phyloP scores from a whole-genome alignment of 2,113 vertebrate species.

The Pandion haliaetus region DNA sequence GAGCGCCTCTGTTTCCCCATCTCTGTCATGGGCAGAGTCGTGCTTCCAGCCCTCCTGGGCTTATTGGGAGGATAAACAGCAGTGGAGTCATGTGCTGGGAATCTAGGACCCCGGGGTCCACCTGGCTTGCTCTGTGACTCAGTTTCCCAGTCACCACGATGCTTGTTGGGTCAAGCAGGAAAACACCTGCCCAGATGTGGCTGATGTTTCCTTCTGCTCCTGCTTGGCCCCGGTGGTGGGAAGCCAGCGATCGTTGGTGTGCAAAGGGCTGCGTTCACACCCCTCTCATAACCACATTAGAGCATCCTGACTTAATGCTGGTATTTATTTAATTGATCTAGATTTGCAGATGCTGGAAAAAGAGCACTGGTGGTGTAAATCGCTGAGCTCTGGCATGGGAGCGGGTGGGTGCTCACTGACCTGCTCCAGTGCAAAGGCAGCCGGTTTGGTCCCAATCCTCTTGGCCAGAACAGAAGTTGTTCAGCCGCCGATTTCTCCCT shows the following conservation, averaged over 20 bases:
- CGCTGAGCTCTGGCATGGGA: rapidly evolving
- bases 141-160: neutral
- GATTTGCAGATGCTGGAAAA: neutral
- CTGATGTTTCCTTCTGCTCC: neutral
- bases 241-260: rapidly evolving
- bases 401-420: rapidly evolving
- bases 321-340: rapidly evolving
- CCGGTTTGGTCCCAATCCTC: rapidly evolving
- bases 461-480: neutral
- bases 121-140: neutral
- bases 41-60: neutral
- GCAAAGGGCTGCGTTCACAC: neutral
- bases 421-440: neutral
- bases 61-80: neutral
- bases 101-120: neutral
- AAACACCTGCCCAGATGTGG: neutral
- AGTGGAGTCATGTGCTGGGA: neutral
- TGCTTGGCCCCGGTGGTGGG: neutral
- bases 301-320: neutral
- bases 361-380: neutral
- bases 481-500: rapidly evolving
- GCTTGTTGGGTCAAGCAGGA: neutral
- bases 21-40: neutral
- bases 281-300: neutral
- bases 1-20: neutral